Evolutionary conservation across 30 jellyfish, hydroid and myxozoan species (phyloP), one percentile per base, ranked within the genome.

Genomic region (Hydractinia symbiolongicarpus): DNA sequence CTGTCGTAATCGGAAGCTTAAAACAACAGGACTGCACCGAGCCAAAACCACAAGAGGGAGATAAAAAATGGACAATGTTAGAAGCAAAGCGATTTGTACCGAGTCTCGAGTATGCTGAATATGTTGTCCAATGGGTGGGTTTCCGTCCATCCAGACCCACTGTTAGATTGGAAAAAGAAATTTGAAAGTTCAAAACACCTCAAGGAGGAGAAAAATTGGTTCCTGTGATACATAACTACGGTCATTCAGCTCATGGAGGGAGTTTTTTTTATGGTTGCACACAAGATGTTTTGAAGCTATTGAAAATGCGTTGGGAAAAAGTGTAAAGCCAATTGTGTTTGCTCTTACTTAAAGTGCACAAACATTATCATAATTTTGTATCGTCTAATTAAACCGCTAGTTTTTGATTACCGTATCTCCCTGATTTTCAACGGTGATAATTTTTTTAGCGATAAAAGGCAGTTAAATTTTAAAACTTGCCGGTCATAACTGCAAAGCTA

Each of bases 211-310:
- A 3, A n/a, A 30, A 50, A 15, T 19, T 8, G 60, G 15, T 49
- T 58, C 44, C 53, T 94, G 83, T 90, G 11, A 79, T 90, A 16
- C 97, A 90, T 60, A 90, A 90, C 70, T 90, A 90, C 67, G 97
- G 97, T 4, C 95, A 83, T 55, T 95, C 95, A 0, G 88, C 90
- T 4, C 44, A 72, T 20, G 97, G 97, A 6, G 75, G 85, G 21
- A 55, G 94, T 4, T 11, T 90, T 66, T 69, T 58, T 57, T 90
- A 95, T 95, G 97, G 97, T 4, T 83, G 95, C 66, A 95, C 97
- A 0, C 81, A 61, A 61, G 86, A 85, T 53, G 89, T 85, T 15
- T 80, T 84, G 21, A 76, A 84, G 77, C 51, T 90, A 74, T 81
- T 77, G 15, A 67, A 79, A 83, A 60, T 53, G 5, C 69, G 69